phyloP scores from a whole-genome alignment of 2,113 vertebrate species.

The Paracanthobrama guichenoti region DNA sequence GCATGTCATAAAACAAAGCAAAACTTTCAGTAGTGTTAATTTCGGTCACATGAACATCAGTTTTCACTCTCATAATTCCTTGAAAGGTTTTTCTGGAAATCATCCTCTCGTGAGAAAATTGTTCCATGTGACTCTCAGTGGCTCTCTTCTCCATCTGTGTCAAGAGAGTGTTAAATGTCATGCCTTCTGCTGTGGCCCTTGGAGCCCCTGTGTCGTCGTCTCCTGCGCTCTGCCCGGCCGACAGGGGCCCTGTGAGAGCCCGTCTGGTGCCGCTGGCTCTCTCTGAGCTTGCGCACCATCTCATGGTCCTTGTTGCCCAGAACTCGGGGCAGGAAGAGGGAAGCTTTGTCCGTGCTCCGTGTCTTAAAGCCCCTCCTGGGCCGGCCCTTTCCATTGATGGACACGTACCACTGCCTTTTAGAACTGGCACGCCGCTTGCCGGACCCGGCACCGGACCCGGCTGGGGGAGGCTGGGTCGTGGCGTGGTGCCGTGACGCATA shows the following conservation, averaged over 20 bases:
- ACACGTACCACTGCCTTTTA: slow-evolving; percentile 94
- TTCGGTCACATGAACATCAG: slow-evolving; percentile 51
- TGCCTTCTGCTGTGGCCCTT: slow-evolving; percentile 42
- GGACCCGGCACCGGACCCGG: slow-evolving; percentile 48
- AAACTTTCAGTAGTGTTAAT: slow-evolving; percentile 51
- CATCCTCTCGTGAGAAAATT: background rate
- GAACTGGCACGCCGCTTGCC: slow-evolving; percentile 72
- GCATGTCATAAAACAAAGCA: background rate
- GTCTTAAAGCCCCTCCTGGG: slow-evolving; percentile 93
- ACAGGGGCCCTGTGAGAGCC: slow-evolving; percentile 58
- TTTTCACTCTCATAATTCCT: slow-evolving; percentile 16
- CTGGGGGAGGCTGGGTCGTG: slow-evolving; percentile 63
- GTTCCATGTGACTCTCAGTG: background rate
- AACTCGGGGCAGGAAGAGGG: slow-evolving; percentile 93
- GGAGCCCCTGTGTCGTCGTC: slow-evolving; percentile 47
- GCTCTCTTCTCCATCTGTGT: slow-evolving; percentile 26
- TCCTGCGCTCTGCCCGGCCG: slow-evolving; percentile 47
- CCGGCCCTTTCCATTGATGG: slow-evolving; percentile 94
- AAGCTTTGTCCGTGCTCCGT: slow-evolving; percentile 92
- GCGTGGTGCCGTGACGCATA: slow-evolving; percentile 88
- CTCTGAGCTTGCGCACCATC: slow-evolving; percentile 75
- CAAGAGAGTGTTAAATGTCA: slow-evolving; percentile 34
- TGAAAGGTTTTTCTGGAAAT: slow-evolving; percentile 27
- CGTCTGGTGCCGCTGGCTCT: slow-evolving; percentile 44
- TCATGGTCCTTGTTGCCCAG: slow-evolving; percentile 93